These are phyloP conservation scores for Potamilus streckersoni DNA, from an alignment of 1,140 invertebrate species.

Conservation along the genomic window DNA sequence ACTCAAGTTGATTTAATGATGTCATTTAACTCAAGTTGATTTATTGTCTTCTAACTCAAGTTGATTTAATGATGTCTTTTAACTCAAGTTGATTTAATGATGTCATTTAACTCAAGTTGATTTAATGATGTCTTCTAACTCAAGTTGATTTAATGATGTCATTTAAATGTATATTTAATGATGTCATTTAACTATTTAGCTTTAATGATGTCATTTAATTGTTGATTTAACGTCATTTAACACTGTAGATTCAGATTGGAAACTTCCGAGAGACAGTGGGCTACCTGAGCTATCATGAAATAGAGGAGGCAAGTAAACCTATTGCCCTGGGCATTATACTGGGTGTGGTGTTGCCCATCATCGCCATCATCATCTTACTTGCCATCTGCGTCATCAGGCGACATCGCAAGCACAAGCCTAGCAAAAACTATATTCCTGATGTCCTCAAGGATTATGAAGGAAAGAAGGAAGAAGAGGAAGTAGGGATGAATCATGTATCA, in stretches of 20 bases:
- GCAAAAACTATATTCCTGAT: conserved; percentile 57
- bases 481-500: conserved; percentile 53
- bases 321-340: conserved; percentile 60
- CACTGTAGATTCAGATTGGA: conserved; percentile 50
- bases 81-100: no score
- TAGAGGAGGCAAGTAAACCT: conserved; percentile 44
- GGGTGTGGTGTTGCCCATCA: conserved; percentile 59
- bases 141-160: no score
- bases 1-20: no score
- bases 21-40: no score
- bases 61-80: no score
- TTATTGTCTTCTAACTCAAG: no score
- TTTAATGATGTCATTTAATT: no score
- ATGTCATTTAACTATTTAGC: no score
- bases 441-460: conserved; percentile 59
- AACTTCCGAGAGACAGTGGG: conserved; percentile 48
- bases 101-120: no score
- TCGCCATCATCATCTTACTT: conserved; percentile 58
- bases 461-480: conserved; percentile 54
- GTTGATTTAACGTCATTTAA: neutral
- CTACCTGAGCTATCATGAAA: conserved; percentile 53
- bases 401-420: conserved; percentile 55
- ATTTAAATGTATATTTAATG: no score
- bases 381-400: conserved; percentile 58
- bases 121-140: no score